A percentile compares a stretch with the other conserved stretches of the same genome.
phyloP scores from a whole-genome alignment of 1,140 invertebrate genomes.

The Chrysopa pallens region DNA sequence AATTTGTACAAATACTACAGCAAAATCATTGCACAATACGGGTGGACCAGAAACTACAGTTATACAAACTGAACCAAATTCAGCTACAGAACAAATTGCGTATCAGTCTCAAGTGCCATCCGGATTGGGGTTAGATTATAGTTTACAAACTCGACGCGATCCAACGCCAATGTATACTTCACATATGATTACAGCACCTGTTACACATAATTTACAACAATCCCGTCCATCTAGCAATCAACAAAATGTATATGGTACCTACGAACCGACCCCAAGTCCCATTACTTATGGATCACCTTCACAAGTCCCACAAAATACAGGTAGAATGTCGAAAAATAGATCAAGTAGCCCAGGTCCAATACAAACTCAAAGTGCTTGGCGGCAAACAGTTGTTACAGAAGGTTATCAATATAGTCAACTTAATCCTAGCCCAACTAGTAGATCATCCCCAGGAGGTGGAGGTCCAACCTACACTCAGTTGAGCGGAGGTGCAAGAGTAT shows the following conservation, averaged over 20 bases:
- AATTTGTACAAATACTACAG: conserved; percentile 82
- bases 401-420: conserved; percentile 61
- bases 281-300: conserved; percentile 40
- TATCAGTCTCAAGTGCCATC: conserved; percentile 38
- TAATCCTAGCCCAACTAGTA: conserved; percentile 46
- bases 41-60: background rate
- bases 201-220: conserved; percentile 23
- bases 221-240: conserved; percentile 44
- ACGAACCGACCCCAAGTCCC: conserved; percentile 49
- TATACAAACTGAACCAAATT: background rate
- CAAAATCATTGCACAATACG: conserved; percentile 31
- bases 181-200: conserved; percentile 28
- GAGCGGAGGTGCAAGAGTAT: conserved; percentile 37
- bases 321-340: background rate
- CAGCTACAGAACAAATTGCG: conserved; percentile 8
- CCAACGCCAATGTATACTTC: conserved; percentile 22
- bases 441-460: conserved; percentile 31
- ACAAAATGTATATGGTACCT: conserved; percentile 40
- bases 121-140: conserved; percentile 49
- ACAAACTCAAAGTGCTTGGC: background rate
- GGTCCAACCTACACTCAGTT: conserved; percentile 75
- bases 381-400: conserved; percentile 24
- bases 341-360: background rate
- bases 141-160: conserved; percentile 36
- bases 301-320: conserved; percentile 9